Conservation (phyloP, 2,888 invertebrate genomes). For the Sipha maydis region DNA sequence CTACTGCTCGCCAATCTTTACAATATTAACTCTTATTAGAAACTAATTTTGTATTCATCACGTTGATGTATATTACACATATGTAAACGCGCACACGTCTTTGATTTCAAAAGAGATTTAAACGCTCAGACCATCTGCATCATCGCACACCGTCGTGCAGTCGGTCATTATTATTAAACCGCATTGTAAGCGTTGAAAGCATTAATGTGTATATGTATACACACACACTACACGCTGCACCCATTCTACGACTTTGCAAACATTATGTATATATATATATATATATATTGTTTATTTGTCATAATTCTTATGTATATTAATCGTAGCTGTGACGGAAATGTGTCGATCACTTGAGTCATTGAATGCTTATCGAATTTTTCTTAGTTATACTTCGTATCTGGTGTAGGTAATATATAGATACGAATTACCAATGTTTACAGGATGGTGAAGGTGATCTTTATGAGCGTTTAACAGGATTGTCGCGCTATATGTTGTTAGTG, state of each 20-base stretch:
- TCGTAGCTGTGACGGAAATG: neutral
- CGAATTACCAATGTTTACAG: neutral
- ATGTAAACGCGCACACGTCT: neutral
- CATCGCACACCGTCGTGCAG: neutral
- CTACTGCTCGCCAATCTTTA: conserved; percentile 22
- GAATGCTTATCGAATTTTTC: neutral
- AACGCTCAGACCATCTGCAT: conserved; percentile 17
- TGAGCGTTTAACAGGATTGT: neutral
- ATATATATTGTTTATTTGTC: neutral
- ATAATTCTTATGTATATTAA: neutral
- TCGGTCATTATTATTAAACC: conserved; percentile 8
- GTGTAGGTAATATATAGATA: neutral
- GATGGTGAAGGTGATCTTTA: neutral
- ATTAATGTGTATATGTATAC: neutral
- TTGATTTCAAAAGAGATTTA: conserved; percentile 39
- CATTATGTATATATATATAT: neutral
- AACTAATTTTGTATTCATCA: conserved; percentile 53
- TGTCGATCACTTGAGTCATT: neutral
- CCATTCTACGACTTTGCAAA: neutral
- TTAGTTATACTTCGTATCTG: neutral
- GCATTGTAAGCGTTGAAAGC: conserved; percentile 31
- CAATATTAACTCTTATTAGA: conserved; percentile 36
- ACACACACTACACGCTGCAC: neutral
- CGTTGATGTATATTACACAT: neutral
- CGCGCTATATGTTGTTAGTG: neutral